Conservation (phyloP, 1,140 invertebrate genomes). For the Heliconius hewitsoni region DNA sequence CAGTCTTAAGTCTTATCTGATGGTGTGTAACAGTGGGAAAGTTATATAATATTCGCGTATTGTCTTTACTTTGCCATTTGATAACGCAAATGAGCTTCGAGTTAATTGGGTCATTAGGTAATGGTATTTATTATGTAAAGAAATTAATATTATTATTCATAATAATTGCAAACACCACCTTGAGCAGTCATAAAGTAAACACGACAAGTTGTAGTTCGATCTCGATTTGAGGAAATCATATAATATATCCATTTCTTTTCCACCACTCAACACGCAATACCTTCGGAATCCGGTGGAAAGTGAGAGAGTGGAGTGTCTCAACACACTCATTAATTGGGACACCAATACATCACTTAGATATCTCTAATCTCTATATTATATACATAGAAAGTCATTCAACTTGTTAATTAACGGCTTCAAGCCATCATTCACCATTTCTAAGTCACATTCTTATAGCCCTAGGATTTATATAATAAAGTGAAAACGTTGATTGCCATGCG, state of each 20-base stretch:
- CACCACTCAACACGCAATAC: too few relatives aligned
- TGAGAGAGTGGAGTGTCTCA: too few relatives aligned
- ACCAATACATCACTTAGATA: not conserved
- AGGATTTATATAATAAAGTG: not conserved
- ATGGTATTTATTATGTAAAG: conserved; percentile 8
- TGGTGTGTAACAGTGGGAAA: conserved; percentile 26
- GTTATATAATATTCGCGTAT: conserved; percentile 14
- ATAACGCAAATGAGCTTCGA: not conserved
- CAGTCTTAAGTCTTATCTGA: conserved; percentile 16
- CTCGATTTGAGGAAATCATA: too few relatives aligned
- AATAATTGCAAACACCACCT: not conserved
- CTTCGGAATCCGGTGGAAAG: too few relatives aligned
- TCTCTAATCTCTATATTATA: not conserved
- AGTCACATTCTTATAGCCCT: not conserved
- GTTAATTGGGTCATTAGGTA: not conserved
- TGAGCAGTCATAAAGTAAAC: not conserved
- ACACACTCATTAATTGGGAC: not conserved
- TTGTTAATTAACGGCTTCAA: not conserved
- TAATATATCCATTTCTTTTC: too few relatives aligned
- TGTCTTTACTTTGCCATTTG: conserved; percentile 8
- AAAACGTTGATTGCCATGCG: not conserved
- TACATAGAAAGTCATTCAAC: not conserved
- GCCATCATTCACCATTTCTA: not conserved
- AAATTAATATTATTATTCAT: not conserved
- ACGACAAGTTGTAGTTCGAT: too few relatives aligned